A percentile compares a stretch with the other conserved stretches of the same genome.
These are phyloP conservation scores for Psittacus erithacus DNA, from an alignment of 2,113 vertebrate genomes.

Conservation along the genomic window DNA sequence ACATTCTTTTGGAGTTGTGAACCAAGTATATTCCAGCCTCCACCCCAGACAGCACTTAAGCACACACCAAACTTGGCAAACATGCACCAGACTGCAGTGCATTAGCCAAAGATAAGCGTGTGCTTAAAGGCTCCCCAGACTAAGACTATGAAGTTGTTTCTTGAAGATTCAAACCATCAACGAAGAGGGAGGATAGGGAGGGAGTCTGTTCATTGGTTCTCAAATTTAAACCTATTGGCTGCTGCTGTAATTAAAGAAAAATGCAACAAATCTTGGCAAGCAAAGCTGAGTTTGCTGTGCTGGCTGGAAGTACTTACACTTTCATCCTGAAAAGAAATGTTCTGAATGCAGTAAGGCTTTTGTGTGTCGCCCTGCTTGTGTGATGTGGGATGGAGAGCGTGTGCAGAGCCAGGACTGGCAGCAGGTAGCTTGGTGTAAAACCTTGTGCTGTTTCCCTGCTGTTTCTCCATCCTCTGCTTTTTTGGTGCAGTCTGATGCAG, in stretches of 20 bases:
- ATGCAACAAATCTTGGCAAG: slow-evolving; percentile 12
- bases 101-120: not conserved
- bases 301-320: not conserved
- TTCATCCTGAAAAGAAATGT: not conserved
- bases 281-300: not conserved
- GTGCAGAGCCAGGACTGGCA: not conserved
- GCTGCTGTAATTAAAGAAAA: slow-evolving; percentile 26
- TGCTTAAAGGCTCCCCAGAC: not conserved
- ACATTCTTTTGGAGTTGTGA: not conserved
- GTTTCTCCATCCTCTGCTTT: not conserved
- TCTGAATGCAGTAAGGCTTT: not conserved
- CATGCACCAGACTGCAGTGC: not conserved
- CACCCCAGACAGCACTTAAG: not conserved
- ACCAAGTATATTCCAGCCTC: not conserved
- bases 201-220: not conserved
- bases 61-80: not conserved
- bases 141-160: not conserved
- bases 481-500: not conserved
- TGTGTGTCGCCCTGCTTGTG: not conserved
- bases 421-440: not conserved
- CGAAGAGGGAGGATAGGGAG: not conserved
- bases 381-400: not conserved
- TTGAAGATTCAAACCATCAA: not conserved
- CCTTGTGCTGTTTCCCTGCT: accelerated
- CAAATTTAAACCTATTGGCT: slow-evolving; percentile 34